Percentiles rank a stretch among this genome's conserved stretches.
These are phyloP conservation scores for Zoanthus sociatus DNA, from an alignment of 92 coral and sea anemone genomes.

Conservation along the genomic window DNA sequence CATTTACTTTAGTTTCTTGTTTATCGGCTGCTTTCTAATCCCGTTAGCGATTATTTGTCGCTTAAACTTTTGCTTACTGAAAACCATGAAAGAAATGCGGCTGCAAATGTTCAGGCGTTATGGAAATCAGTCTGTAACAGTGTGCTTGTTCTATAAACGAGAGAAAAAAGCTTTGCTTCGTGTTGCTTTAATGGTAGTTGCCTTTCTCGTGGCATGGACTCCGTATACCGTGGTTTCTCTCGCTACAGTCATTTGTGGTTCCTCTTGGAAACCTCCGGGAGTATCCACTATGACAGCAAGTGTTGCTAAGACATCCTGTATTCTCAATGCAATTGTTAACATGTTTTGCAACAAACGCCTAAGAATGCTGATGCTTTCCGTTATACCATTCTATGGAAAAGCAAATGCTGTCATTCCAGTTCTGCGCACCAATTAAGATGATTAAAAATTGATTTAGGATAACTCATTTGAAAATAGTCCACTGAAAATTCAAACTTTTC, in stretches of 20 bases:
- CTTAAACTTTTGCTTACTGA: slow-evolving; percentile 7
- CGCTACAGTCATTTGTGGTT: slow-evolving; percentile 17
- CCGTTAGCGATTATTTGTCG: slow-evolving; percentile 22
- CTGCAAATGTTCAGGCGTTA: slow-evolving; percentile 40
- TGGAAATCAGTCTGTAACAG: not conserved
- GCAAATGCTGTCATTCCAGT: not conserved
- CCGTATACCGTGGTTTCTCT: slow-evolving; percentile 64
- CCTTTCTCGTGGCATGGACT: slow-evolving; percentile 50
- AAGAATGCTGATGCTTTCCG: not conserved
- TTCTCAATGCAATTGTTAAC: slow-evolving; percentile 55
- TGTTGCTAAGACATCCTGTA: slow-evolving; percentile 59
- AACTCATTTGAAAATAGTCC: too few relatives aligned
- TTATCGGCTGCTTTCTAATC: slow-evolving; percentile 61
- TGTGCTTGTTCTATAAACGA: not conserved
- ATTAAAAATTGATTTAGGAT: too few relatives aligned
- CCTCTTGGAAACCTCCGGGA: slow-evolving; percentile 14
- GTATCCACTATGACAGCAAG: slow-evolving; percentile 46
- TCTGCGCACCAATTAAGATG: too few relatives aligned
- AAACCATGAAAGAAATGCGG: slow-evolving; percentile 44
- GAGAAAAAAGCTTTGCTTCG: slow-evolving; percentile 21
- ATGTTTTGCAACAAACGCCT: slow-evolving; percentile 43
- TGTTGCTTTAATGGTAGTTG: slow-evolving; percentile 6
- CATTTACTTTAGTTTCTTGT: slow-evolving; percentile 64
- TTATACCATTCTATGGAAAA: not conserved
- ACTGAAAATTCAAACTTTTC: too few relatives aligned